Conservation (phyloP, 1,140 invertebrate species). For the Cyclargus thomasi region DNA sequence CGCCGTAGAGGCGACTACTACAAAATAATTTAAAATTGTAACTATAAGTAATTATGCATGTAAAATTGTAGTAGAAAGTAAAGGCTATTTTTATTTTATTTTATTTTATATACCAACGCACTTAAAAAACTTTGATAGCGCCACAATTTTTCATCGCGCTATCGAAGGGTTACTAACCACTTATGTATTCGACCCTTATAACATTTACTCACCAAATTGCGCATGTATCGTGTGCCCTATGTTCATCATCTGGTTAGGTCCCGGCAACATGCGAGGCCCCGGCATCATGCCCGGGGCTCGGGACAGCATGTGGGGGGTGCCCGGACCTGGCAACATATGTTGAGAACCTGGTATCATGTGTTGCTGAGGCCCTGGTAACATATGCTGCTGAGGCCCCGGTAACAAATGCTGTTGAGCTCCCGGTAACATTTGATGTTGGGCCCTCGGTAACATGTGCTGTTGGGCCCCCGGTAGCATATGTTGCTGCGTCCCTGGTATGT, state of each 20-base stretch:
- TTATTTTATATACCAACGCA: too few species aligned
- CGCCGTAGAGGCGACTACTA: too few species aligned
- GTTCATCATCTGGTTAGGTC: not conserved
- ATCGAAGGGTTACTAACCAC: too few species aligned
- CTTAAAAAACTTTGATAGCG: too few species aligned
- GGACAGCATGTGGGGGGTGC: constrained; percentile 7
- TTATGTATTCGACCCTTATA: too few species aligned
- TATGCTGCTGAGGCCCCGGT: constrained; percentile 1
- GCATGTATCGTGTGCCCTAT: not conserved
- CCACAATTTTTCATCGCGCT: too few species aligned
- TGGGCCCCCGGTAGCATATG: not conserved
- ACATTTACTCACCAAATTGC: not conserved
- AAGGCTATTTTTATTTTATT: too few species aligned
- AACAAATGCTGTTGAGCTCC: not conserved
- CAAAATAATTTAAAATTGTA: too few species aligned
- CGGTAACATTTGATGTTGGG: not conserved
- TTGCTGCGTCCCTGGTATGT: not conserved
- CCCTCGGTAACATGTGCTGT: not conserved
- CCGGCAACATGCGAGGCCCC: constrained; percentile 1
- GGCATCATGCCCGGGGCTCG: not conserved
- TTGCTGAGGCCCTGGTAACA: not conserved
- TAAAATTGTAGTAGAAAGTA: too few species aligned
- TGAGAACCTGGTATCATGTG: not conserved
- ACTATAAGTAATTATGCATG: too few species aligned
- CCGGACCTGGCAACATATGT: not conserved